Conservation (phyloP, 1,140 invertebrate genomes). For the Bombus pascuorum region DNA sequence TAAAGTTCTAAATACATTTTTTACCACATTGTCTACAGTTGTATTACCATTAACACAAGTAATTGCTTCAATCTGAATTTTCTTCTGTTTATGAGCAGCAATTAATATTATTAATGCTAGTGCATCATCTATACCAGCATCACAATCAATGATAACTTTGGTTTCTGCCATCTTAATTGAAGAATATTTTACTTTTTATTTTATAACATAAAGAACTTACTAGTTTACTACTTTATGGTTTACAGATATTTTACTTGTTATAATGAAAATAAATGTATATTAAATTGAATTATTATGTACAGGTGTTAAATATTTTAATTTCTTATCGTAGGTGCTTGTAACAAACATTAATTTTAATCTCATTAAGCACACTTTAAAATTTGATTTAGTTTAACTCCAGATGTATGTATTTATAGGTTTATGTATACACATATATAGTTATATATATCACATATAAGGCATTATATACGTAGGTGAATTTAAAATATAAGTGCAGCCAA, state of each 20-base stretch:
- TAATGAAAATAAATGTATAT: neutral
- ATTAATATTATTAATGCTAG: slow-evolving; percentile 85
- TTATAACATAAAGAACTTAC: neutral
- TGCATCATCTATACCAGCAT: slow-evolving; percentile 87
- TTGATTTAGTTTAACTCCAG: neutral
- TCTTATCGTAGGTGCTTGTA: neutral
- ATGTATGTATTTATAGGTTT: neutral
- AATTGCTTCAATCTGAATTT: slow-evolving; percentile 84
- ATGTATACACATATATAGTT: neutral
- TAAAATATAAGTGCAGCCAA: neutral
- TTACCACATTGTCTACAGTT: slow-evolving; percentile 83
- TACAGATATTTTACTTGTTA: neutral
- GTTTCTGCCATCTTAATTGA: slow-evolving; percentile 16
- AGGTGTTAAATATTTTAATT: neutral
- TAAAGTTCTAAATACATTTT: slow-evolving; percentile 85
- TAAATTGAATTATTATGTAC: neutral
- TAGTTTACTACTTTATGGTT: neutral
- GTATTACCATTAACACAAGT: slow-evolving; percentile 87
- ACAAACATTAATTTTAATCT: neutral
- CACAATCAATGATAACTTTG: slow-evolving; percentile 84
- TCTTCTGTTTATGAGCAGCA: slow-evolving; percentile 80
- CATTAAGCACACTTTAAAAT: neutral
- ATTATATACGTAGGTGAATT: neutral
- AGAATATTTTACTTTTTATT: neutral
- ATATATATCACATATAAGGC: neutral